Evolutionary conservation across 2,888 invertebrate genomes (phyloP), one percentile per base, ranked within the genome.

Genomic region (Hesperia comma): DNA sequence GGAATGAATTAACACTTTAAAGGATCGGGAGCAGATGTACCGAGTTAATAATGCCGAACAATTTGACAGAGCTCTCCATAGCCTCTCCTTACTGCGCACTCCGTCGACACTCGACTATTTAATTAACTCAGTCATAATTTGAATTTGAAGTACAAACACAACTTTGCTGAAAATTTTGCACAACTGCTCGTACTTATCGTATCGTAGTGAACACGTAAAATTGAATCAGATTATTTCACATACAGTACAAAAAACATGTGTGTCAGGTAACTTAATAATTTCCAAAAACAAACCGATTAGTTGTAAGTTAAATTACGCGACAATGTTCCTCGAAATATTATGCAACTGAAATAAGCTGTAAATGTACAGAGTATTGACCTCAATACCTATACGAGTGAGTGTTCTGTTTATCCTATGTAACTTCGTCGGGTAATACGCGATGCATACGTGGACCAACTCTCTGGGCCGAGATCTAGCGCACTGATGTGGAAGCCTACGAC

Each of bases 11-110:
- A 61, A 66, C 66, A 61, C 66, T 66, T 15, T 46, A 33, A 49
- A 55, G 26, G 54, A 66, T 61, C 60, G 54, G 46, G 33, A 61
- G 55, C 66, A 66, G 66, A 66, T 66, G 66, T 61, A 61, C 66
- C 43, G 37, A 77, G 79, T 81, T 84, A 83, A 84, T 86, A 84
- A 82, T 75, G 79, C 77, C 79, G 79, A 86, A 86, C 81, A 84
- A 82, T 85, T 82, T 82, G 82, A 78, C 76, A 78, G 5, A 17
- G 41, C 41, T 14, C 49, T 19, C 49, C 49, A 5, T 26, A 26
- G 26, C 26, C 26, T n/a, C n/a, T n/a, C n/a, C 26, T 2, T 26
- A 26, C 26, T 26, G 26, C 51, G 51, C 51, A 19, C 51, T 51
- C 19, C 53, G 53, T 6, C 43, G 58, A 43, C 43, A 58, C 43